These are phyloP conservation scores for Sylvia borin DNA, from an alignment of 2,797 vertebrate genomes.

Conservation along the genomic window DNA sequence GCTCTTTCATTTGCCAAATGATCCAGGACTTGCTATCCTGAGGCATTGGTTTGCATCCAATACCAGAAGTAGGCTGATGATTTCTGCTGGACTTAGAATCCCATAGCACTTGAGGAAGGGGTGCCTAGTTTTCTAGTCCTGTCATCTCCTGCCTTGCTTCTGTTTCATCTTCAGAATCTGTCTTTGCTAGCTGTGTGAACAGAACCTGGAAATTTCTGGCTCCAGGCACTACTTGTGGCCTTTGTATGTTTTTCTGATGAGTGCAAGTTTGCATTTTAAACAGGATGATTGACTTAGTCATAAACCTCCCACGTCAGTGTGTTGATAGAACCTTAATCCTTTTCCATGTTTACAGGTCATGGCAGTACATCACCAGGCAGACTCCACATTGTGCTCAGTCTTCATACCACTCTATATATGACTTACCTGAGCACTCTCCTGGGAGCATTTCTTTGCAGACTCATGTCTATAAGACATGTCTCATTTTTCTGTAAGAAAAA, in stretches of 20 bases:
- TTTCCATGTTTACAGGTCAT: neutral
- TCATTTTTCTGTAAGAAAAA: neutral
- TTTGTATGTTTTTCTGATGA: neutral
- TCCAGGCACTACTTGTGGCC: neutral
- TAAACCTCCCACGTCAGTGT: neutral
- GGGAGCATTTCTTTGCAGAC: neutral
- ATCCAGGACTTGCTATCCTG: neutral
- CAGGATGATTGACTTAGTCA: neutral
- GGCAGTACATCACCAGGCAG: neutral
- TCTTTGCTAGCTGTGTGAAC: neutral
- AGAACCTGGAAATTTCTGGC: neutral
- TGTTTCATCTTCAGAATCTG: neutral
- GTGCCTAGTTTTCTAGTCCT: neutral
- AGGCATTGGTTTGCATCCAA: neutral
- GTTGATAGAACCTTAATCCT: constrained; percentile 6
- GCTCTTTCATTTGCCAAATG: neutral
- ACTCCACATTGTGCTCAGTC: neutral
- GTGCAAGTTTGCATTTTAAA: constrained; percentile 5
- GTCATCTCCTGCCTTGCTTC: neutral
- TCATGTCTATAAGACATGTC: neutral
- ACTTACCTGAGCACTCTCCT: neutral
- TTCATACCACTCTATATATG: neutral
- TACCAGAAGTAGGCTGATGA: neutral
- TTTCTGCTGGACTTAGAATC: neutral
- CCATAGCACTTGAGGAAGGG: neutral